These are phyloP conservation scores for Mamestra configurata DNA, from an alignment of 1,140 invertebrate species.

Conservation along the genomic window DNA sequence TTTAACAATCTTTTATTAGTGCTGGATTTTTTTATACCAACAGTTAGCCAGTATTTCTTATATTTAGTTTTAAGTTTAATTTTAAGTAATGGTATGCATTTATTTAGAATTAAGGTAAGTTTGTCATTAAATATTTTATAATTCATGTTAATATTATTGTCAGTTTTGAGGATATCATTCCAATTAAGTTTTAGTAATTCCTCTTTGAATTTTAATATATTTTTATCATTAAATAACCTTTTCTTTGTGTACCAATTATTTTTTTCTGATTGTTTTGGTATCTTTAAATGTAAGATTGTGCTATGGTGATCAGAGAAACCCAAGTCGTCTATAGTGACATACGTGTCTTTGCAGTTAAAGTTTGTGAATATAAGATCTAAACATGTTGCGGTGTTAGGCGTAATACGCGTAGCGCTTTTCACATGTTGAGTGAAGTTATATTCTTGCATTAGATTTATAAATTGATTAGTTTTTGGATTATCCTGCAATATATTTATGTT, in stretches of 20 bases:
- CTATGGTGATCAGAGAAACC: neutral
- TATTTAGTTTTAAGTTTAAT: constrained; percentile 43
- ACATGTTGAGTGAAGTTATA: constrained; percentile 42
- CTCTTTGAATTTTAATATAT: constrained; percentile 3
- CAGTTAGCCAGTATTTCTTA: constrained; percentile 53
- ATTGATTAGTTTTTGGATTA: constrained; percentile 10
- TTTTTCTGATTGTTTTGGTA: neutral
- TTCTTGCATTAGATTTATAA: constrained; percentile 46
- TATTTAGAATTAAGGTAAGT: constrained; percentile 41
- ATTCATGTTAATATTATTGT: neutral
- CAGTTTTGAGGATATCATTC: neutral
- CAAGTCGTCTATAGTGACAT: neutral
- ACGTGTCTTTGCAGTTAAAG: neutral
- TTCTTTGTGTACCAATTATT: neutral
- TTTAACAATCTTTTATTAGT: constrained; percentile 45
- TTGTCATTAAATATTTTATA: constrained; percentile 21
- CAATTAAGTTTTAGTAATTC: neutral
- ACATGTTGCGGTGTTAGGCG: constrained; percentile 39
- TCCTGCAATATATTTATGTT: neutral
- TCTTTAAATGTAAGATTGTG: neutral
- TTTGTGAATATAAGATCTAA: constrained; percentile 54
- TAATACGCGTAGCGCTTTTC: constrained; percentile 39
- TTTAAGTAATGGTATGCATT: constrained; percentile 46
- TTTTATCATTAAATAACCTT: neutral
- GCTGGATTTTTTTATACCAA: constrained; percentile 48